phyloP scores from a whole-genome alignment of 2,113 vertebrate species.

The Abramis brama region DNA sequence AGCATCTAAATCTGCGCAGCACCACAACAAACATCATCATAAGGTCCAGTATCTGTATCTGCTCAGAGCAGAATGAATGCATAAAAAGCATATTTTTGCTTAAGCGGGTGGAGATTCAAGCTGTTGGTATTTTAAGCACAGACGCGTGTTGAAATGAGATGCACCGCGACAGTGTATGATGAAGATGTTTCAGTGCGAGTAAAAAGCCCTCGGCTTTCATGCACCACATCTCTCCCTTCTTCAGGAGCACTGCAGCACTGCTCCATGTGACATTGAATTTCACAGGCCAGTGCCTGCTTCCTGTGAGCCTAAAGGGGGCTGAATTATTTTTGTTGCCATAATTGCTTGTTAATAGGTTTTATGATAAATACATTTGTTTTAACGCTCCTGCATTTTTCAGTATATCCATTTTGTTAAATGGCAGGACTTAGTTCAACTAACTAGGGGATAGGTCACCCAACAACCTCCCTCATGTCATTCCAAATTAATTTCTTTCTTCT shows the following conservation, averaged over 20 bases:
- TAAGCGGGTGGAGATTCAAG: neutral
- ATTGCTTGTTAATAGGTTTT: neutral
- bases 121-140: constrained; percentile 27
- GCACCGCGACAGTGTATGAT: neutral
- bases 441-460: neutral
- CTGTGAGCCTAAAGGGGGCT: neutral
- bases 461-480: neutral
- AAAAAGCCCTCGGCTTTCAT: neutral
- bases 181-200: constrained; percentile 13
- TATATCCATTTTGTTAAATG: neutral
- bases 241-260: neutral
- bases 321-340: neutral
- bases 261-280: constrained; percentile 9
- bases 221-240: neutral
- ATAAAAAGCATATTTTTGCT: neutral
- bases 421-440: neutral
- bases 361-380: neutral
- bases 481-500: neutral
- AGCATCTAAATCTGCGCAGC: neutral
- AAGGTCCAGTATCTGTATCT: neutral
- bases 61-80: neutral
- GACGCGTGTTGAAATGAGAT: neutral
- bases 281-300: constrained; percentile 10
- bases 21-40: neutral
- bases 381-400: neutral